Percentiles rank a stretch among this genome's conserved stretches.
Evolutionary conservation across 2,113 vertebrate genomes (phyloP).

Genomic region (Atherinomorus stipes): DNA sequence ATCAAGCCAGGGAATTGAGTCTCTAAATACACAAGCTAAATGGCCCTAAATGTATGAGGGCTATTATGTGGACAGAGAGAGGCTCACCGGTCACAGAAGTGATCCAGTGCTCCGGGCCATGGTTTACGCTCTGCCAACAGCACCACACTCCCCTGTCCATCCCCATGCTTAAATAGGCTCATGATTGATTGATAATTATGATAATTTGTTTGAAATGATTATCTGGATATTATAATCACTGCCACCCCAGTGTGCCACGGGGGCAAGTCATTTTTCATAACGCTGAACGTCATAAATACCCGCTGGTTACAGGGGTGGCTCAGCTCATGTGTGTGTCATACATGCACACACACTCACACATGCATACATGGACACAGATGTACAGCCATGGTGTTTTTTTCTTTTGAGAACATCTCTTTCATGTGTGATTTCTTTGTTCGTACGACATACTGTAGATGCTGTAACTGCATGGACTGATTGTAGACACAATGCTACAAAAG

Average conservation of each 20-base stretch:
- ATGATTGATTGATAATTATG: constrained; percentile 98
- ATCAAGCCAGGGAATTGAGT: constrained; percentile 75
- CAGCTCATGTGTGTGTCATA: constrained; percentile 12
- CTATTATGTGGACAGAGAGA: constrained; percentile 86
- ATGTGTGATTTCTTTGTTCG: background rate
- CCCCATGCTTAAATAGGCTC: constrained; percentile 79
- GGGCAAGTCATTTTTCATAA: constrained; percentile 81
- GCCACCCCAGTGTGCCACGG: constrained; percentile 76
- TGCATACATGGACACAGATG: background rate
- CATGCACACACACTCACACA: background rate
- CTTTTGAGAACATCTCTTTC: background rate
- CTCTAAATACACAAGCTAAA: constrained; percentile 77
- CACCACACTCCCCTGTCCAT: constrained; percentile 45
- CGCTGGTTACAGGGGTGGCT: constrained; percentile 76
- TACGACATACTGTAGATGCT: background rate
- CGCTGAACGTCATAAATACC: constrained; percentile 82
- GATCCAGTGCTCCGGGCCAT: constrained; percentile 74
- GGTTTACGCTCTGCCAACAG: constrained; percentile 77
- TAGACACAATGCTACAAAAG: fast-evolving
- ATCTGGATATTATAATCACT: constrained; percentile 90
- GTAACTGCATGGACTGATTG: background rate
- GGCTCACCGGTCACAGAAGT: constrained; percentile 90
- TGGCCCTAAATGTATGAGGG: constrained; percentile 88
- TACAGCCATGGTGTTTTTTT: background rate
- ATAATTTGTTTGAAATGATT: constrained; percentile 96